Base-by-base conservation (phyloP, 1,140 invertebrate species). In the Leptinotarsa defecta region DNA sequence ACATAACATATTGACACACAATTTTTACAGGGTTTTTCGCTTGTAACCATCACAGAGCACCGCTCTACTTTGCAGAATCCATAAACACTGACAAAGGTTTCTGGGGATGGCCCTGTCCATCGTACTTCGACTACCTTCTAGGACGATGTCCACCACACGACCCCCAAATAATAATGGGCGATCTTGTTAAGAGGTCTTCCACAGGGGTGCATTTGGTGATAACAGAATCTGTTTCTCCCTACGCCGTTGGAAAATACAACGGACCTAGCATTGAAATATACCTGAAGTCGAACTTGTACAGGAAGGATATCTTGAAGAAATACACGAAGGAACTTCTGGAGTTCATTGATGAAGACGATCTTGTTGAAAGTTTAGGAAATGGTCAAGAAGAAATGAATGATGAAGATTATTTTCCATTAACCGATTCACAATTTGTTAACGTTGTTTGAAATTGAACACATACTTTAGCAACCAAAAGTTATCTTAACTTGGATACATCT, bases 21-120 rank as follows among this genome's bases (percentile, higher is more conserved):
- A 3, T 43, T 43, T 43, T 78, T 79, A 34, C 65, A 85, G 84
- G 83, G 70, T 84, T 84, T 70, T 83, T 85, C 57, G 83, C 84
- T 15, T 95, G 93, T 79, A 90, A 90, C 78, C 93, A 94, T 79
- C 88, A 89, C 43, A 85, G 92, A 75, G 90, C 93, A 0, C 89
- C 91, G 0, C 78, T 85, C 5, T 93, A 93, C 75, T 96, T 90
- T 78, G 91, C 91, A 0, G 94, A 95, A 82, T 94, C 94, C 0
- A 92, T 95, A 34, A 91, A 88, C 65, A 87, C 88, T 0, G 77
- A 87, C 11, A 63, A 86, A 1, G 94, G 94, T 1, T 95, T 96
- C 81, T 93, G 90, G 86, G 92, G 90, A 0, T 92, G 89, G 82
- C 88, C 88, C 1, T 95, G 94, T 81, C 80, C 86, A 24, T 90